Evolutionary conservation across 2,113 vertebrate species (phyloP).

Genomic region (Coptodon rendalli): DNA sequence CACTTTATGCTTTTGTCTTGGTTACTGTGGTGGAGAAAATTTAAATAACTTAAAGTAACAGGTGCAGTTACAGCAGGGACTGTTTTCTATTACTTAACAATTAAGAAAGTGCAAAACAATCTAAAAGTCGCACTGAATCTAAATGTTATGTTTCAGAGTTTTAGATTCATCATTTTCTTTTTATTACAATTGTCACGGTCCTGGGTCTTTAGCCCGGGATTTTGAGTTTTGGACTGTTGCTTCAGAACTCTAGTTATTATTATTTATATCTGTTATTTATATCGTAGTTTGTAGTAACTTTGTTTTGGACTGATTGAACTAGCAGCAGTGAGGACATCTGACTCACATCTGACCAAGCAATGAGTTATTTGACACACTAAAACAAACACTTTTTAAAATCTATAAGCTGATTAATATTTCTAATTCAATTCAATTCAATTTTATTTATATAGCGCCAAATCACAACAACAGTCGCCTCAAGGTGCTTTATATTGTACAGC

Average conservation of each 20-base stretch:
- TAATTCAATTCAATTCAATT: too few relatives aligned
- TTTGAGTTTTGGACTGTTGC: not conserved
- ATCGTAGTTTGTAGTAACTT: accelerated
- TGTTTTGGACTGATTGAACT: accelerated
- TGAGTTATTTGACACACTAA: not conserved
- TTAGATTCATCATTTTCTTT: not conserved
- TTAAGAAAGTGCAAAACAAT: accelerated
- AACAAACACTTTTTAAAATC: too few relatives aligned
- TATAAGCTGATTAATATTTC: too few relatives aligned
- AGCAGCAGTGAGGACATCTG: not conserved
- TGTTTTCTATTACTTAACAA: not conserved
- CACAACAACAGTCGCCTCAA: too few relatives aligned
- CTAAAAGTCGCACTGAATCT: not conserved
- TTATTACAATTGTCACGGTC: accelerated
- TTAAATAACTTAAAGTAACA: not conserved
- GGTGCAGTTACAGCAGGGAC: not conserved
- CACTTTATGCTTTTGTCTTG: not conserved
- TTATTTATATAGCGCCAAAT: too few relatives aligned
- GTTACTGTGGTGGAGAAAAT: accelerated
- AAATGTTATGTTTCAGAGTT: not conserved
- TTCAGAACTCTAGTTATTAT: not conserved
- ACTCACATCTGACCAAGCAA: not conserved
- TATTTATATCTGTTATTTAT: accelerated
- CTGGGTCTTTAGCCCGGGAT: not conserved
- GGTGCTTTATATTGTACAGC: too few relatives aligned